Base-by-base conservation (phyloP, 2,888 invertebrate genomes). In the Monochamus alternatus region DNA sequence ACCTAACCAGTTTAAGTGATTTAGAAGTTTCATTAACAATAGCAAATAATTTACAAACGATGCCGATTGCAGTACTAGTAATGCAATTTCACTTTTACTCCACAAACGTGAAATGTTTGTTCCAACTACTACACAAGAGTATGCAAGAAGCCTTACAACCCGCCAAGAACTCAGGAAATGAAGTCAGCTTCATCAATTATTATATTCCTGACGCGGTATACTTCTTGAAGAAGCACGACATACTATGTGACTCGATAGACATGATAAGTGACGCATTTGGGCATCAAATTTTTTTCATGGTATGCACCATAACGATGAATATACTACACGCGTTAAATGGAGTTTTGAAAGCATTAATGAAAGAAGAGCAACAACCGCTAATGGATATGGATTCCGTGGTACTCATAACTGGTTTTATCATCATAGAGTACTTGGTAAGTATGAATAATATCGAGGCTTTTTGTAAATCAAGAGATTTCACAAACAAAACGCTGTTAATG, bases 61-160 rank as follows among this genome's bases (percentile, higher is more conserved):
- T 73, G 8, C 43, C 58, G 5, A 32, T 76, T 0, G 58, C 75
- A 22, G 8, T 77, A 12, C 9, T 65, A 2, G 58, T 72, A 12
- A 30, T 72, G 22, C 78, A 79, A 51, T 64, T 79, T 10, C 70
- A 79, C 69, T 75, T 79, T 47, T 55, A 65, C 59, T 76, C 68
- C 51, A 52, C 30, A 3, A 62, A 63, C n/a, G 69, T 77, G 14
- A 71, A 51, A 65, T 60, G 47, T 14, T 62, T 74, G 9, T 55
- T 75, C 10, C 67, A 68, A 65, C 44, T 65, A 7, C n/a, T 67
- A 5, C 73, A 76, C 10, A 47, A 12, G 9, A 73, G 68, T 32
- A 76, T 78, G 63, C 68, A 69, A 44, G 58, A 59, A 30, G 30
- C 22, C n/a, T 9, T 63, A 70, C 59, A 22, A 47, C 55, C 65